These are phyloP conservation scores for Pogonocichla stellata DNA, from an alignment of 2,113 vertebrate genomes.

Conservation along the genomic window DNA sequence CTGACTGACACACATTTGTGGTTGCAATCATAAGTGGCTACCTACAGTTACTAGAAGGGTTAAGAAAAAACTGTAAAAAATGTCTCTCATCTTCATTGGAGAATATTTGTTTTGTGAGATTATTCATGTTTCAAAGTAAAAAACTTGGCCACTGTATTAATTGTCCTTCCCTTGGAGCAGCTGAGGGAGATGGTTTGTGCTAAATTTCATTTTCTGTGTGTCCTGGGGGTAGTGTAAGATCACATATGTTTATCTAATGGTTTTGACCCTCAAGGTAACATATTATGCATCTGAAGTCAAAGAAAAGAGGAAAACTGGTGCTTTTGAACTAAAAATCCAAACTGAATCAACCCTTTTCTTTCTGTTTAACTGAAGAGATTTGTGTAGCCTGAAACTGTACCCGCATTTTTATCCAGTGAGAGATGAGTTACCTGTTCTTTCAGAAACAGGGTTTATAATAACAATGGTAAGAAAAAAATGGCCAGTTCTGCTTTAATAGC, in stretches of 20 bases:
- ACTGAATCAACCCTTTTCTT: neutral
- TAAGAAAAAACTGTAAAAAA: neutral
- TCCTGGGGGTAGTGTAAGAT: neutral
- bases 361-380: neutral
- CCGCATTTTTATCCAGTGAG: neutral
- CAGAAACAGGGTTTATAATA: neutral
- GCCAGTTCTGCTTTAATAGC: neutral
- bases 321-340: neutral
- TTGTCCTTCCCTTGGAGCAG: neutral
- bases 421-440: neutral
- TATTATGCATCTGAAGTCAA: neutral
- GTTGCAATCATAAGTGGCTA: fast-evolving
- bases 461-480: neutral
- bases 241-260: neutral
- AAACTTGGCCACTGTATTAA: neutral
- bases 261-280: neutral
- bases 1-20: neutral
- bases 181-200: neutral
- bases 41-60: neutral
- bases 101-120: neutral
- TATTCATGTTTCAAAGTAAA: neutral
- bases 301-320: neutral
- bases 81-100: neutral
- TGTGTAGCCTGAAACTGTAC: neutral
- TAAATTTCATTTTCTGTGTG: neutral